Evolutionary conservation across 2,113 vertebrate species (phyloP).

Genomic region (Malurus melanocephalus): DNA sequence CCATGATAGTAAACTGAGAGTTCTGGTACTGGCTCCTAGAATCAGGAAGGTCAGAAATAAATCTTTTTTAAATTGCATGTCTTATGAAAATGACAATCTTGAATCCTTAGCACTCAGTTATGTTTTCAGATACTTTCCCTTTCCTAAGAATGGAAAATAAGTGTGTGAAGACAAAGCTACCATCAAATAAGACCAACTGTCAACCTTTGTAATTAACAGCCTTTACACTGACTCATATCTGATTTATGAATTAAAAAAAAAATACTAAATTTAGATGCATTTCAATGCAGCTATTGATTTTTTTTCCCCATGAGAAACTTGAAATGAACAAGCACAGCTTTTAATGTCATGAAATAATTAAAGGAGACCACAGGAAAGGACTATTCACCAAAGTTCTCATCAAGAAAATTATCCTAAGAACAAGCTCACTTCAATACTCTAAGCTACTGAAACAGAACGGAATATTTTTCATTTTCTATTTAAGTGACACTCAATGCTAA

Average conservation of each 20-base stretch:
- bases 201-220: background rate
- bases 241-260: background rate
- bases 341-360: conserved; percentile 43
- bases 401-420: background rate
- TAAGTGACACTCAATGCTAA: background rate
- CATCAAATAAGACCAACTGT: background rate
- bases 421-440: background rate
- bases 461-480: conserved; percentile 32
- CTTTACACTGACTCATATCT: background rate
- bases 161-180: background rate
- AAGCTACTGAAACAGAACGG: background rate
- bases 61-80: background rate
- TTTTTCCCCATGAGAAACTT: background rate
- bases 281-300: background rate
- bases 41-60: background rate
- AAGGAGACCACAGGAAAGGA: background rate
- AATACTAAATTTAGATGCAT: background rate
- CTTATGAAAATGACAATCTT: background rate
- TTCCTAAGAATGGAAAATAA: background rate
- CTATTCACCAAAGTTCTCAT: background rate
- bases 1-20: background rate
- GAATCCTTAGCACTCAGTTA: background rate
- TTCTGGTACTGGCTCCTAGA: background rate
- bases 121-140: background rate
- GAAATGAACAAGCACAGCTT: background rate